phyloP scores from a whole-genome alignment of 2,888 invertebrate species.

The Sesamia inferens region DNA sequence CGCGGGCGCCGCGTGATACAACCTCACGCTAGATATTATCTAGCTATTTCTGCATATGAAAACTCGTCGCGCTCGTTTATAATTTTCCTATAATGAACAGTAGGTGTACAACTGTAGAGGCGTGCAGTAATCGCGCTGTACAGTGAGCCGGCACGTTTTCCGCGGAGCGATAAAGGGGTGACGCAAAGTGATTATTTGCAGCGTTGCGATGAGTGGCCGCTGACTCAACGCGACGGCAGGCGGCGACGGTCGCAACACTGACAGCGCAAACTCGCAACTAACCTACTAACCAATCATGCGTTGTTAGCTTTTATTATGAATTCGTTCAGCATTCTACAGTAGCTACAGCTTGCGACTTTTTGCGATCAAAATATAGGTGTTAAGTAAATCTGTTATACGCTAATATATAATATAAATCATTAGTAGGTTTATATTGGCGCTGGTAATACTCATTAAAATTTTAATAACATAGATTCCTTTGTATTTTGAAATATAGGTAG shows the following conservation, averaged over 20 bases:
- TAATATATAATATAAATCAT: conserved; percentile 24
- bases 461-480: conserved; percentile 15
- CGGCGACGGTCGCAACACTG: conserved; percentile 58
- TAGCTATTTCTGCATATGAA: conserved; percentile 80
- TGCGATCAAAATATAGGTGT: conserved; percentile 25
- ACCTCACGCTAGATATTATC: conserved; percentile 79
- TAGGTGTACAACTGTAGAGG: conserved; percentile 66
- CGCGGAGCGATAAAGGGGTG: conserved; percentile 86
- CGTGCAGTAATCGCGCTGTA: conserved; percentile 73
- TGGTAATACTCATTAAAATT: background rate
- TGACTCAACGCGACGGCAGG: conserved; percentile 83
- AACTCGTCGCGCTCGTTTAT: conserved; percentile 75
- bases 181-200: conserved; percentile 90
- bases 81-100: conserved; percentile 71
- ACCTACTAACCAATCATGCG: conserved; percentile 64
- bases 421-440: background rate
- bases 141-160: conserved; percentile 84
- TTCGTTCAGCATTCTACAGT: conserved; percentile 51
- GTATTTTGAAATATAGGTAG: conserved; percentile 15
- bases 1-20: conserved; percentile 80
- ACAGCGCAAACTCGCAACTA: conserved; percentile 53
- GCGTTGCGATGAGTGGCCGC: conserved; percentile 88
- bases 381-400: conserved; percentile 1
- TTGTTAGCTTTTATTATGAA: conserved; percentile 54
- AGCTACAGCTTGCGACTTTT: conserved; percentile 19